Evolutionary conservation across 2,797 vertebrate species (phyloP), one percentile per base, ranked within the genome.

Genomic region (Tragopan temminckii): DNA sequence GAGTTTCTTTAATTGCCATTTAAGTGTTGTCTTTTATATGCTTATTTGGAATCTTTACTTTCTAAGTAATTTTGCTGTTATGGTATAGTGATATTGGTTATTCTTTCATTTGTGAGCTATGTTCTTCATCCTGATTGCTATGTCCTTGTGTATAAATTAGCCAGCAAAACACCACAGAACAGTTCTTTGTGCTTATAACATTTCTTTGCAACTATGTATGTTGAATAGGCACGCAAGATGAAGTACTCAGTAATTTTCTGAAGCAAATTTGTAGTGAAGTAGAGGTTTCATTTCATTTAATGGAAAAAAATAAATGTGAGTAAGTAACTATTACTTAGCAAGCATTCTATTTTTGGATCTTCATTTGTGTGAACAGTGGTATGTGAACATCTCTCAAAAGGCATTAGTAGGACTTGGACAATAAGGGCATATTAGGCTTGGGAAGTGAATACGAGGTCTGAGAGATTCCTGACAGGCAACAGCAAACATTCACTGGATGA

Each of bases 401-500:
- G 68, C n/a, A 46, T 94, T 90, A 88, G 36, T n/a, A 45, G 52
- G 46, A 36, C 50, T 82, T 75, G 61, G 89, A 86, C 88, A 85
- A 45, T 52, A 64, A 38, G 62, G 69, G 7, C 29, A 42, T 81
- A 46, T 18, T 46, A 86, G 93, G 20, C 76, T 68, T 71, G 74
- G 19, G 68, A 91, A 83, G 81, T 66, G 48, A 86, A 74, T 86
- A 43, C 2, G 2, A 87, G 52, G n/a, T 77, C 68, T 55, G 72
- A 94, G 66, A 69, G 36, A 95, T 87, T 82, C 69, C 90, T 97
- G 93, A 92, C 82, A 94, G 87, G 69, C 93, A 94, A 74, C 92
- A 93, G 80, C 78, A 88, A 95, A 71, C 71, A 85, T 90, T 93
- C n/a, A 35, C 59, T 92, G 82, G 77, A 95, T 96, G 91, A 94